Base-by-base conservation (phyloP, 2,113 vertebrate genomes). In the Nothocercus nigrocapillus region DNA sequence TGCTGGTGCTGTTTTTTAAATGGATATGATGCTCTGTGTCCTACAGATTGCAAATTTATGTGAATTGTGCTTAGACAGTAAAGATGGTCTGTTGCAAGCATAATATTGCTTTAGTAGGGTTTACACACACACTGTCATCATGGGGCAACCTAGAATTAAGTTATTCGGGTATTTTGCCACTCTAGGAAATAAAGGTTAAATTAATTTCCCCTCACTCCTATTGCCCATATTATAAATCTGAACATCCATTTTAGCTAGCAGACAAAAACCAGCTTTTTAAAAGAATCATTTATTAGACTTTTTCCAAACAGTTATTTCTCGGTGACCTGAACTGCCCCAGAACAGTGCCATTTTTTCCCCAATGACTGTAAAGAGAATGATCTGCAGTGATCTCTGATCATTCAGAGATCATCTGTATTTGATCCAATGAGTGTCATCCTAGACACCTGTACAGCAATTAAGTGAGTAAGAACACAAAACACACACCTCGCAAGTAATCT, bases 121-220 rank as follows among this genome's bases (percentile, higher is more conserved):
- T 77, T 78, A 74, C 88, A 90, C 61, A 70, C 76, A 78, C 80
- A 93, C 68, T 90, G 88, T 77, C 94, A 97, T 86, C 92, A 78
- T 94, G 88, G 96, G 89, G 83, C 89, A 94, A 94, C 51, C 42
- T 75, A 21, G 47, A 72, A 88, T 16, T 58, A 70, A 77, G n/a
- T 70, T 88, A 92, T 34, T 15, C 38, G 51, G 45, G 20, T 40
- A 51, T 38, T 78, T 78, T 86, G 16, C 54, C 88, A 59, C 38
- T 47, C 12, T 4, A 75, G 25, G 42, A 94, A 45, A 40, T 72
- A 59, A 40, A 70, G 54, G 53, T 20, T 38, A n/a, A 24, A 34
- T 64, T 90, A 63, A 86, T 51, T 81, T 86, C 32, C 53, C 20
- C 30, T 83, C 11, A 11, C 40, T 81, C 91, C 54, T 42, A 15